Base-by-base conservation (phyloP, 2,113 vertebrate genomes). In the Heliornis fulica region DNA sequence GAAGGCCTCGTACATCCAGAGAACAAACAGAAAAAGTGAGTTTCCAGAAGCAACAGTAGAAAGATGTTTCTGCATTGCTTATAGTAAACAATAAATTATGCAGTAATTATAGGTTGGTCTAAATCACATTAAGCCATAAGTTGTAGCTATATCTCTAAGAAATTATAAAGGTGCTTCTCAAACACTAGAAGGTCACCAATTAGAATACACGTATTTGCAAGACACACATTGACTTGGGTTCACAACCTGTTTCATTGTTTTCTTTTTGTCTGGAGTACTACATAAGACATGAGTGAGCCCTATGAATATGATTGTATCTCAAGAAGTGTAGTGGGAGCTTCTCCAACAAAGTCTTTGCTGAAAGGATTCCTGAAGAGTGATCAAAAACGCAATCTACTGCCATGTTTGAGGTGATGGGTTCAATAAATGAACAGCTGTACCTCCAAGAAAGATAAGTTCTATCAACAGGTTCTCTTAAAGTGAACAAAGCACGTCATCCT, bases 41-140 rank as follows among this genome's bases (percentile, higher is more conserved):
- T 64, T 59, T 83, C 54, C 54, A 74, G 60, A 83, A 64, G 61
- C 14, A 41, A 20, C 8, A 13, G 25, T 21, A 81, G 17, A 53
- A 41, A 40, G 5, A 9, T 1, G 5, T 1, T 0, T 23, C 32
- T 1, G 5, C 9, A 5, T 51, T 75, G 28, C 34, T 74, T 68
- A 43, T 21, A 23, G 21, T 57, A 81, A 56, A 63, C 22, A 43
- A 48, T 54, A 43, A 63, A 60, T 48, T 38, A 53, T 15, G 17
- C 23, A 59, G 43, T 43, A 19, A 22, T n/a, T 72, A 13, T 6
- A 64, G 26, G 9, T 84, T 60, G 19, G 10, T 70, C 14, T 75
- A 69, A 41, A 23, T 60, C 22, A 38, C 40, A 10, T 53, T 38
- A 69, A 53, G 48, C 23, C 2, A 3, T 48, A 63, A 15, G 13